Base-by-base conservation (phyloP, 37 sponge, comb jelly and placozoan genomes). In the Cliona cf. orientalis region DNA sequence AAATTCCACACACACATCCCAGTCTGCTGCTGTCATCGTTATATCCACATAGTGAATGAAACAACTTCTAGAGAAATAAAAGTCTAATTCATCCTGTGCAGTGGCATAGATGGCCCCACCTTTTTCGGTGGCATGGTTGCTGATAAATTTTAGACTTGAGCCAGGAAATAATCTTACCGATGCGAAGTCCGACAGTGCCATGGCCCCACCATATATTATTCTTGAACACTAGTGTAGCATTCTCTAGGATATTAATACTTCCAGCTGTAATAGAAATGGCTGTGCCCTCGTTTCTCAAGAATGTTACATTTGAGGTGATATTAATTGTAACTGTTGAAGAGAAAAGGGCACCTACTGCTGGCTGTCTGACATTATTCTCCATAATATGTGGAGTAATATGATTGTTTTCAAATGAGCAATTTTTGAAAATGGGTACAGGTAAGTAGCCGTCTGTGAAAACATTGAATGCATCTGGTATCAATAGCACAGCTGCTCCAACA, bases 71-170 rank as follows among this genome's bases (percentile, higher is more conserved):
- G 26, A 34, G 25, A 38, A 31, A 23, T 58, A 5, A 34, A 71
- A 75, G 39, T 45, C 55, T 33, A 25, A 36, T 14, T 43, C 38
- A 58, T 38, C 41, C 3, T 46, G 21, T 12, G 42, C n/a, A 7
- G 42, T 46, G 31, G 14, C 23, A 25, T 68, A 80, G 33, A 80
- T 80, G 3, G 80, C 80, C 32, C 80, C 80, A 67, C 80, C 80
- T 28, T 46, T 28, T 11, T 80, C 80, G 26, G n/a, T 38, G 14
- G 80, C 80, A 19, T 6, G 66, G 40, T 80, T 80, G 58, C 57
- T 67, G 26, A 11, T 49, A 28, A 80, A 80, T 5, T 32, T 6
- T 32, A 80, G 67, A 6, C 46, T 7, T 21, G 80, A 46, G 38
- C 25, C 40, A 31, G 46, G 69, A 29, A 25, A 11, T 1, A 68